These are phyloP conservation scores for Epirrita christyi DNA, from an alignment of 2,888 invertebrate species.

Conservation along the genomic window DNA sequence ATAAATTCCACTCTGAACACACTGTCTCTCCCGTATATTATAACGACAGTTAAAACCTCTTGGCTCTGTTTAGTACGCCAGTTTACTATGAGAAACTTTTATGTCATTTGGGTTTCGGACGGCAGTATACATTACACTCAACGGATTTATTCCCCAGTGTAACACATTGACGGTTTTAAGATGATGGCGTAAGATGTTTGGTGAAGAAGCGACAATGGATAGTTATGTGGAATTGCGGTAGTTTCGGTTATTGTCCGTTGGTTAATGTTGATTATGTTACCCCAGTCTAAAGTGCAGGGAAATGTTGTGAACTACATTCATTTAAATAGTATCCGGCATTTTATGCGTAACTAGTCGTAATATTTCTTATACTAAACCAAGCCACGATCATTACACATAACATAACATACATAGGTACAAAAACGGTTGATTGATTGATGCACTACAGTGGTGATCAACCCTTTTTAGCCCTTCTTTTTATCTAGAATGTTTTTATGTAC, in stretches of 20 bases:
- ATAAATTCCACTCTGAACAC: conserved; percentile 72
- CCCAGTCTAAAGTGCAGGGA: conserved; percentile 21
- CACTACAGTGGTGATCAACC: no score
- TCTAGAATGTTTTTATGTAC: no score
- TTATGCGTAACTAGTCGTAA: no score
- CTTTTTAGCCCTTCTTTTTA: no score
- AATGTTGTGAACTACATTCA: conserved; percentile 16
- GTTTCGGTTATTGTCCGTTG: conserved; percentile 20
- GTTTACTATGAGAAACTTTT: conserved; percentile 49
- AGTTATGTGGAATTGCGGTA: conserved; percentile 29
- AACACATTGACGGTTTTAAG: conserved; percentile 22
- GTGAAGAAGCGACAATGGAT: conserved; percentile 24
- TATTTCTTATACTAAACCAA: no score
- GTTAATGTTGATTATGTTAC: conserved; percentile 31
- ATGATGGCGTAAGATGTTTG: conserved; percentile 26
- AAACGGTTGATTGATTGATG: no score
- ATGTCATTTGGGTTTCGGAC: conserved; percentile 46
- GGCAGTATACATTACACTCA: conserved; percentile 47
- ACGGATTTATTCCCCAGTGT: conserved; percentile 10
- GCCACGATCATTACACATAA: no score
- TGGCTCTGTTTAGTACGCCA: conserved; percentile 58
- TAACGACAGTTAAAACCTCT: conserved; percentile 64
- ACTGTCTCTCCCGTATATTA: conserved; percentile 69
- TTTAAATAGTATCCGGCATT: conserved; percentile 8
- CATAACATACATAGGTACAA: no score